Evolutionary conservation across 2,113 vertebrate species (phyloP).

Genomic region (Chunga burmeisteri): DNA sequence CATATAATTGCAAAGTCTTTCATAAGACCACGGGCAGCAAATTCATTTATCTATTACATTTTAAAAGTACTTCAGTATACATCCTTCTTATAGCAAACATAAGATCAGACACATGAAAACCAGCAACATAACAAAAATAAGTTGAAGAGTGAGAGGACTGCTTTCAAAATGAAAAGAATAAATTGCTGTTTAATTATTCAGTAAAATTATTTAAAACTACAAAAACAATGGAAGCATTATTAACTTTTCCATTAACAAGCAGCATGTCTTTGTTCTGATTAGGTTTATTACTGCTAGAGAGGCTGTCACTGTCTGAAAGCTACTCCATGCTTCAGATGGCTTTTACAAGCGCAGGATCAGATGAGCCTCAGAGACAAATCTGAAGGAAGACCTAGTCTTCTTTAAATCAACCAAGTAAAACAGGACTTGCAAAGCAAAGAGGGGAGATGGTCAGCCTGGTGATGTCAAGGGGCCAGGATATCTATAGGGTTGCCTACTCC

Average conservation of each 20-base stretch:
- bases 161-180: background rate
- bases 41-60: background rate
- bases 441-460: fast-evolving
- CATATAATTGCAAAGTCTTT: background rate
- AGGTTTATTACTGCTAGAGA: background rate
- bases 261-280: background rate
- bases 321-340: background rate
- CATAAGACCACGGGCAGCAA: background rate
- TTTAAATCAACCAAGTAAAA: background rate
- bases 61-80: background rate
- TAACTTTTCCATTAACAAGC: constrained; percentile 3
- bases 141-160: background rate
- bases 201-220: constrained; percentile 15
- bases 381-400: background rate
- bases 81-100: background rate
- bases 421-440: background rate
- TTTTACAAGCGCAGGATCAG: background rate
- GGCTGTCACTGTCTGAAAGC: background rate
- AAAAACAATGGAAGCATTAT: background rate
- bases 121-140: background rate
- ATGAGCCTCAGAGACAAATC: background rate
- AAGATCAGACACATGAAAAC: background rate
- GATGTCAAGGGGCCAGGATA: background rate
- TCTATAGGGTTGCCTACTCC: background rate
- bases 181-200: constrained; percentile 31